Conservation (phyloP, 1,140 invertebrate species). For the Bombus huntii region DNA sequence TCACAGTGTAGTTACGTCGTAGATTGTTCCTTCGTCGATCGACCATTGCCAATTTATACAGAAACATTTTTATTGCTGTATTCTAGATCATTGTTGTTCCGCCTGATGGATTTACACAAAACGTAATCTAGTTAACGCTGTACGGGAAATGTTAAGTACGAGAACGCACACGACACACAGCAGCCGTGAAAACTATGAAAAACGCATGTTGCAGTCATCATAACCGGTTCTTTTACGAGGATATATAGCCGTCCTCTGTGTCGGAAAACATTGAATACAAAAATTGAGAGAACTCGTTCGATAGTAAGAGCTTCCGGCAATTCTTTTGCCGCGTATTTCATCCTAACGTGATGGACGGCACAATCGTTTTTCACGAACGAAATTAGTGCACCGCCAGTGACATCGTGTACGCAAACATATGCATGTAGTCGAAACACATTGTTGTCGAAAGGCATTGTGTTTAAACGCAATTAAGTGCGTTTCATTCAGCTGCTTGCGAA, state of each 20-base stretch:
- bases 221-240: background rate
- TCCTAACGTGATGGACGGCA: background rate
- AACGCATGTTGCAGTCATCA: too few relatives aligned
- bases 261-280: background rate
- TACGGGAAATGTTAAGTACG: conserved; percentile 6
- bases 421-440: background rate
- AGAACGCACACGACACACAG: background rate
- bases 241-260: background rate
- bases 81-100: background rate
- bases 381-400: conserved; percentile 37
- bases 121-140: background rate
- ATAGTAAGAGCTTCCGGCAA: background rate
- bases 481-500: conserved; percentile 33
- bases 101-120: background rate
- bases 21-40: background rate
- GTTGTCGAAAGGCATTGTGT: conserved; percentile 20
- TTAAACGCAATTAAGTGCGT: conserved; percentile 53
- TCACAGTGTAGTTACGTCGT: background rate
- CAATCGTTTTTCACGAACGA: conserved; percentile 18
- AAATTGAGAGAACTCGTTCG: background rate
- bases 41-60: background rate
- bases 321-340: conserved; percentile 17
- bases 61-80: conserved; percentile 5
- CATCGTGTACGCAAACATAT: background rate
- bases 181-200: background rate